Base-by-base conservation (phyloP, 1,140 invertebrate species). In the Lithobius niger region DNA sequence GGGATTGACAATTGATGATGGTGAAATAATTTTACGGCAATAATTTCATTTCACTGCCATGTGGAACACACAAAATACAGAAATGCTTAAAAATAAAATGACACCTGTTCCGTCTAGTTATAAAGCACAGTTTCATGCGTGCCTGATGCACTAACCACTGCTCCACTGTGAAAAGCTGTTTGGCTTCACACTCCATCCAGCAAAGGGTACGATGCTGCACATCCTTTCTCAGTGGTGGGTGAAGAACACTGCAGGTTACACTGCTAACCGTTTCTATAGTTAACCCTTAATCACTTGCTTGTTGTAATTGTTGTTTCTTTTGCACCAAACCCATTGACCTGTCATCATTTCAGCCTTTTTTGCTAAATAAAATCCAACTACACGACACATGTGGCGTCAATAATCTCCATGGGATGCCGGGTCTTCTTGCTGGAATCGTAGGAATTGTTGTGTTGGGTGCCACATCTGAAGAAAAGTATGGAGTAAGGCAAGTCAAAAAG, bases 301-400 rank as follows among this genome's bases (percentile, higher is more conserved):
- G n/a, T 40, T 15, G n/a, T n/a, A 40, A 40, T 15, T 47, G 6
- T 47, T 47, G 10, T 18, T 24, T 26, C 2, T 55, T 48, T 1
- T 48, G 4, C 55, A 21, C 1, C n/a, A n/a, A n/a, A n/a, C n/a
- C n/a, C n/a, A n/a, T n/a, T n/a, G n/a, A n/a, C n/a, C n/a, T n/a
- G n/a, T n/a, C n/a, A n/a, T n/a, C n/a, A n/a, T n/a, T n/a, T n/a
- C 61, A 74, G 72, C 69, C 70, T 1, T 60, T 63, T 47, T 52
- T 75, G 43, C 56, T 57, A 18, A 59, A 57, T n/a, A 65, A 64
- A 25, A 56, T 73, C 16, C 69, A 69, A 54, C 58, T 76, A 15
- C 74, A 76, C 57, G 75, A 77, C 60, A 75, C 74, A 16, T 77
- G 74, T 57, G 75, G 75, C 3, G 75, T 77, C 0, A 64, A 76